Conservation (phyloP, 2,888 invertebrate genomes). For the Choreutis nemorana region DNA sequence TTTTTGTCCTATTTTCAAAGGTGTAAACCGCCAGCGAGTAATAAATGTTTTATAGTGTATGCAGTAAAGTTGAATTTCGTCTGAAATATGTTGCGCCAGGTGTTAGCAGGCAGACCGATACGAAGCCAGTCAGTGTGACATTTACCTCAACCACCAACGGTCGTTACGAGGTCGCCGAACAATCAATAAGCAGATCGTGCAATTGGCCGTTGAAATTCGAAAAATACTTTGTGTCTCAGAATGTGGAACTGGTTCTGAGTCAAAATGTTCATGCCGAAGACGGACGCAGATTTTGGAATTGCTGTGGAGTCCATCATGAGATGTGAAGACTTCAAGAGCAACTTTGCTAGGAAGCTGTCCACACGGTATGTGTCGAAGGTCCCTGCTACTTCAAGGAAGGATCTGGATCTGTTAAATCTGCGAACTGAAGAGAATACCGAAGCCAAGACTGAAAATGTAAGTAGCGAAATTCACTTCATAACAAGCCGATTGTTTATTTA, state of each 20-base stretch:
- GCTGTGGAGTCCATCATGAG: conserved; percentile 58
- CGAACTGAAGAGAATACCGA: conserved; percentile 15
- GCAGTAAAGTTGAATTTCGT: conserved; percentile 2
- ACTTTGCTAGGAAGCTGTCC: conserved; percentile 55
- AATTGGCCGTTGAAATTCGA: no score
- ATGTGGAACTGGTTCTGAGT: conserved; percentile 19
- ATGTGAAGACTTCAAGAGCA: conserved; percentile 58
- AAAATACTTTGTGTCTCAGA: conserved; percentile 20
- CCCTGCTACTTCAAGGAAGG: conserved; percentile 25
- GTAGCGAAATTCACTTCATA: no score
- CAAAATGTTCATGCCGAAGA: conserved; percentile 32
- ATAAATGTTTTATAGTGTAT: not conserved
- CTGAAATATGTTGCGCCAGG: not conserved
- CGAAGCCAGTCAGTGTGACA: conserved; percentile 18
- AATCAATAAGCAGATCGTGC: no score
- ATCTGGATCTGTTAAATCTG: conserved; percentile 29
- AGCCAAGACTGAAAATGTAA: conserved; percentile 29
- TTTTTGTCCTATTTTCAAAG: no score
- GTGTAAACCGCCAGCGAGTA: no score
- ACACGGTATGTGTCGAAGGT: conserved; percentile 43
- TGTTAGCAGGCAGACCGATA: conserved; percentile 2
- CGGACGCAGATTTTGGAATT: conserved; percentile 40
- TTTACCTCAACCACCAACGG: conserved; percentile 18
- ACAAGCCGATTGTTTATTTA: conserved; percentile 5
- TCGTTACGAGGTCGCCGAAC: conserved; percentile 15